Percentiles rank a stretch among this genome's conserved stretches.
These are phyloP conservation scores for Aphelinus certus DNA, from an alignment of 1,140 invertebrate genomes.

Conservation along the genomic window DNA sequence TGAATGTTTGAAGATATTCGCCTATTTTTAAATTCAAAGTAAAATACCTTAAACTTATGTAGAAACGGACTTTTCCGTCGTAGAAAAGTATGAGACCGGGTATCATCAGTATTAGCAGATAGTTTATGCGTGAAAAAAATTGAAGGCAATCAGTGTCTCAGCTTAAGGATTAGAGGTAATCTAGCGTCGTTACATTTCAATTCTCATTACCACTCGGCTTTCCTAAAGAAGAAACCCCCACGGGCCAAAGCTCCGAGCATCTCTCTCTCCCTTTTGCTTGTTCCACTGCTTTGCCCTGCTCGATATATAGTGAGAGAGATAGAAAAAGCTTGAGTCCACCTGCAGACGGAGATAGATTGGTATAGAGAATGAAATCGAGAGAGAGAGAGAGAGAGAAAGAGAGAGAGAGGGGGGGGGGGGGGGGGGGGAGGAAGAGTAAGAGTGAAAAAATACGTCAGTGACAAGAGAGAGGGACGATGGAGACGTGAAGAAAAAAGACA, in stretches of 20 bases:
- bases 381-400: slow-evolving; percentile 35
- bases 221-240: slow-evolving; percentile 39
- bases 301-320: no score
- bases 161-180: slow-evolving; percentile 49
- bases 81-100: no score
- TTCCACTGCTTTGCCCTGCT: neutral
- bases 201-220: slow-evolving; percentile 52
- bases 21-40: no score
- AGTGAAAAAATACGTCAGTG: slow-evolving; percentile 9
- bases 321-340: slow-evolving; percentile 39
- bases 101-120: no score
- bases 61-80: no score
- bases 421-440: neutral
- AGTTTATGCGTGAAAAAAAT: neutral
- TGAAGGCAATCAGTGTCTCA: slow-evolving; percentile 48
- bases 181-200: slow-evolving; percentile 52
- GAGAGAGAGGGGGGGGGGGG: slow-evolving; percentile 18
- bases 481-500: slow-evolving; percentile 21
- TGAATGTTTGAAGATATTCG: no score
- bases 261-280: slow-evolving; percentile 42
- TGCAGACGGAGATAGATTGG: slow-evolving; percentile 48
- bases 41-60: no score
- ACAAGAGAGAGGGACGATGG: slow-evolving; percentile 4
- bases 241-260: slow-evolving; percentile 38
- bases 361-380: slow-evolving; percentile 47